These are phyloP conservation scores for Loriculus beryllinus DNA, from an alignment of 2,797 vertebrate genomes.

Conservation along the genomic window DNA sequence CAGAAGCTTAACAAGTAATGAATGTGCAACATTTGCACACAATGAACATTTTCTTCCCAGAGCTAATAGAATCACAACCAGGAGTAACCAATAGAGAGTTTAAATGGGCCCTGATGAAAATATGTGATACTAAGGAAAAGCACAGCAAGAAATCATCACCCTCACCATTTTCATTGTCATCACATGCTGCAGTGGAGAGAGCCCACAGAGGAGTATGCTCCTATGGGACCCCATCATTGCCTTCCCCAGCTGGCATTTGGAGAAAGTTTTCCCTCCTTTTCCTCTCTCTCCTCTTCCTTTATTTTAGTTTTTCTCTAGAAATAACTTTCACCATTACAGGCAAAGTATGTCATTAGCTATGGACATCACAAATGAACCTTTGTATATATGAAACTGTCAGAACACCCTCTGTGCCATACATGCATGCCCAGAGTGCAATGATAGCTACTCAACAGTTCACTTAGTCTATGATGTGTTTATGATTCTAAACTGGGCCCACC, in stretches of 20 bases:
- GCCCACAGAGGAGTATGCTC: neutral
- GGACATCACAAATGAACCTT: neutral
- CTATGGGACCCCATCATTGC: neutral
- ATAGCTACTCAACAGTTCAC: neutral
- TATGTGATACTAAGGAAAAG: neutral
- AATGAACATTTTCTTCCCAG: neutral
- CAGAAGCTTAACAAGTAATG: neutral
- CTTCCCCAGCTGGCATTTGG: neutral
- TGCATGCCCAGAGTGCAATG: neutral
- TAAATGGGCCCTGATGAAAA: neutral
- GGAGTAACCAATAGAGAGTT: neutral
- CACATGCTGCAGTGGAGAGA: neutral
- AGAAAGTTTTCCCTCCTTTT: neutral
- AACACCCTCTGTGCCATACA: neutral
- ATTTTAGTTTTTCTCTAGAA: neutral
- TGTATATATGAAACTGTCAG: neutral
- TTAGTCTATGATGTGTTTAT: neutral
- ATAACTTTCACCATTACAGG: neutral
- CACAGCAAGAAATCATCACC: neutral
- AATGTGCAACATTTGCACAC: neutral
- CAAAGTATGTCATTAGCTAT: neutral
- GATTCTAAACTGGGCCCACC: neutral
- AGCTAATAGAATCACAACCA: neutral
- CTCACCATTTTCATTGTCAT: neutral
- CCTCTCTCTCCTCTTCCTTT: neutral